A percentile compares a stretch with the other conserved stretches of the same genome.
These are phyloP conservation scores for Passer domesticus DNA, from an alignment of 2,113 vertebrate genomes.

Conservation along the genomic window DNA sequence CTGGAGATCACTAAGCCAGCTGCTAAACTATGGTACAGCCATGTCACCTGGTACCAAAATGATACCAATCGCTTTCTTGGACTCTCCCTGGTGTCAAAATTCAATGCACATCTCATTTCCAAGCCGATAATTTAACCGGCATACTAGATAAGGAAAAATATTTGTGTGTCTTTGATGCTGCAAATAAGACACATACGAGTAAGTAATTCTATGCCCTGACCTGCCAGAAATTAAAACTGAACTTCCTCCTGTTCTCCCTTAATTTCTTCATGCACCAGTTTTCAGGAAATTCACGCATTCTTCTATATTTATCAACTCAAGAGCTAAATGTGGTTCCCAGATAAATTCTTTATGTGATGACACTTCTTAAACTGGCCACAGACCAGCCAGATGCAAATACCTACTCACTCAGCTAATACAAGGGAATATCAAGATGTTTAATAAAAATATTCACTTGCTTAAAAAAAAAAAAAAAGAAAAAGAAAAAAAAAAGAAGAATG, in stretches of 20 bases:
- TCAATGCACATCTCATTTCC: not conserved
- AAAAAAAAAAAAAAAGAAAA: too few relatives aligned
- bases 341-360: not conserved
- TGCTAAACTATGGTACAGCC: not conserved
- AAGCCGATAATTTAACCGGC: not conserved
- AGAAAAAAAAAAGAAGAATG: not conserved
- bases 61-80: not conserved
- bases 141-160: not conserved
- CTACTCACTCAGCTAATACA: not conserved
- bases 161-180: not conserved
- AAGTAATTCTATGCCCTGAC: not conserved
- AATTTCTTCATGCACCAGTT: not conserved
- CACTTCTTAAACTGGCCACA: not conserved
- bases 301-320: not conserved
- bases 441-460: not conserved
- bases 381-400: not conserved
- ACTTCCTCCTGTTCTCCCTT: not conserved
- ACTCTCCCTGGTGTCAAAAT: conserved; percentile 1
- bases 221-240: not conserved
- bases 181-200: not conserved
- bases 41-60: not conserved
- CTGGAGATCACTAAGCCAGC: conserved; percentile 33
- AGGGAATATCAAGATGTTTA: not conserved
- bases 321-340: conserved; percentile 8
- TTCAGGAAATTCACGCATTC: not conserved